These are phyloP conservation scores for Fulmarus glacialis DNA, from an alignment of 2,113 vertebrate genomes.

Conservation along the genomic window DNA sequence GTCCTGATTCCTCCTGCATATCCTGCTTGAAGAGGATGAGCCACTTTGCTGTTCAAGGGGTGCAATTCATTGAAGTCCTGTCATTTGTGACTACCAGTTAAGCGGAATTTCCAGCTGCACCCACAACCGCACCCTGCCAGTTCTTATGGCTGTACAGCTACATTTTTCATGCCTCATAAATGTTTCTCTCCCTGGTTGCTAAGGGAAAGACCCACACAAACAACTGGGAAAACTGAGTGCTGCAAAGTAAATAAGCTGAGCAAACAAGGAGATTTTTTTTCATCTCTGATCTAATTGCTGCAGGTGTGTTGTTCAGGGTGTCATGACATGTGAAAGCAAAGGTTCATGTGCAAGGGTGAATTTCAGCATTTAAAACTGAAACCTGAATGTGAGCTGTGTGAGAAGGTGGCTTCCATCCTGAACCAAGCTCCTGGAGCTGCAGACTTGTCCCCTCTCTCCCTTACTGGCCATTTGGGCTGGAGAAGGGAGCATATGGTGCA, in stretches of 20 bases:
- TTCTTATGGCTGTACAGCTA: not conserved
- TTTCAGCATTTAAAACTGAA: not conserved
- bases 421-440: not conserved
- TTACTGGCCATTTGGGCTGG: not conserved
- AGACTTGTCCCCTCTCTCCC: not conserved
- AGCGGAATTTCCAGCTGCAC: conserved; percentile 55
- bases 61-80: not conserved
- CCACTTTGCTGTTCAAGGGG: not conserved
- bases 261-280: not conserved
- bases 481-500: conserved; percentile 7
- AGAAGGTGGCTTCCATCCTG: not conserved
- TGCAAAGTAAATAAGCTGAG: conserved; percentile 45
- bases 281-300: not conserved
- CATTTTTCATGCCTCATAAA: conserved; percentile 44
- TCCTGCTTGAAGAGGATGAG: not conserved
- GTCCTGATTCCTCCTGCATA: fast-evolving
- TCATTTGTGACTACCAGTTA: not conserved
- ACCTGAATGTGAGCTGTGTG: not conserved
- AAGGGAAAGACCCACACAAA: conserved; percentile 63
- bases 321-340: not conserved
- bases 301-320: conserved; percentile 29
- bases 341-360: not conserved
- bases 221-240: conserved; percentile 17
- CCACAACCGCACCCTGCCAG: conserved; percentile 16
- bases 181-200: conserved; percentile 41